phyloP scores from a whole-genome alignment of 2,797 vertebrate genomes.

The Amphiprion clarkii region DNA sequence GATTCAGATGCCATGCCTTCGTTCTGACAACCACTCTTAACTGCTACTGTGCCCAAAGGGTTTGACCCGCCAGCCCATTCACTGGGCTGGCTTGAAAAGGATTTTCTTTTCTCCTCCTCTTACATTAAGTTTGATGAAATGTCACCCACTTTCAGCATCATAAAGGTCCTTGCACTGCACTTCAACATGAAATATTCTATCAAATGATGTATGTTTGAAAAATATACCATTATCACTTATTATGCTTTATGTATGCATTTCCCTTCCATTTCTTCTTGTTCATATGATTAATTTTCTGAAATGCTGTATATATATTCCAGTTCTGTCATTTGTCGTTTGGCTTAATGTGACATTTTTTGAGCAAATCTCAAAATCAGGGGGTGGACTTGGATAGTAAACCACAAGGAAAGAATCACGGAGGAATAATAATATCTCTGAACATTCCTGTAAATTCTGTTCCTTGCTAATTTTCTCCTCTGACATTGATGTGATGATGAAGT shows the following conservation, averaged over 20 bases:
- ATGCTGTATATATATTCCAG: neutral
- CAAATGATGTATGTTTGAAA: neutral
- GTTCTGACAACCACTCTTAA: slow-evolving; percentile 1
- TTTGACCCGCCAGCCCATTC: neutral
- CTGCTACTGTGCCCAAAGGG: neutral
- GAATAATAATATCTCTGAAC: neutral
- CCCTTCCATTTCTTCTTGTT: neutral
- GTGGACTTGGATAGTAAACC: neutral
- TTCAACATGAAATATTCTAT: neutral
- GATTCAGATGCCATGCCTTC: neutral
- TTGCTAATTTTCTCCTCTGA: neutral
- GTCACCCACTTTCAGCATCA: neutral
- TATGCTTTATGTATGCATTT: neutral
- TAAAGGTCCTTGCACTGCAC: neutral
- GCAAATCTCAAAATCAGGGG: neutral
- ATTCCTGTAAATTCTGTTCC: neutral
- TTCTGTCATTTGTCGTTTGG: neutral
- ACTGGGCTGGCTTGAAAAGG: neutral
- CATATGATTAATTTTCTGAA: neutral
- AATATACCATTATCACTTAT: neutral
- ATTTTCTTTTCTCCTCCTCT: neutral
- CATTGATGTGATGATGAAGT: neutral
- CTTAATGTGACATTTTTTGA: neutral
- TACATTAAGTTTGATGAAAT: neutral
- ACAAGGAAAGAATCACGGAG: neutral